Conservation (phyloP, 2,797 vertebrate genomes). For the Gymnothorax reevesii region DNA sequence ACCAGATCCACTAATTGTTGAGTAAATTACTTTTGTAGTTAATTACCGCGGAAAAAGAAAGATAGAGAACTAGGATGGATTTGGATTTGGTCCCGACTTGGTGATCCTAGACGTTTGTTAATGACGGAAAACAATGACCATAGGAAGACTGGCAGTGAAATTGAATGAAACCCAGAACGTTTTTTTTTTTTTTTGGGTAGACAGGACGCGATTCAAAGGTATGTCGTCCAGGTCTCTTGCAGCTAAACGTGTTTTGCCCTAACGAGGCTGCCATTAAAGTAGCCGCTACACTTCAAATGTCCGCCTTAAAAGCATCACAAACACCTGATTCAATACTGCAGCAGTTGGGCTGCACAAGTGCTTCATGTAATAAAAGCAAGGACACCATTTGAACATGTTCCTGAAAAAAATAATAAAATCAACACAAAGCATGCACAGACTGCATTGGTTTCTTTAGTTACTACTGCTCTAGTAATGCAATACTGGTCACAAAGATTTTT, state of each 20-base stretch:
- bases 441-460: background rate
- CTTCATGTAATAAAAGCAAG: background rate
- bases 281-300: background rate
- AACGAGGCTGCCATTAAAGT: background rate
- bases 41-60: too few species aligned
- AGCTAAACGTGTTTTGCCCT: background rate
- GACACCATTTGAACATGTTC: background rate
- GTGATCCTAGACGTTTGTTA: background rate
- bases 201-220: background rate
- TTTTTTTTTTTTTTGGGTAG: background rate
- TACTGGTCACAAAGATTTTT: too few species aligned
- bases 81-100: too few species aligned
- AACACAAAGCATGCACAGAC: background rate
- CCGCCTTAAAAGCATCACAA: background rate
- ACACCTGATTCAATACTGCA: background rate
- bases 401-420: background rate
- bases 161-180: background rate
- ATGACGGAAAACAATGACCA: background rate
- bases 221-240: background rate
- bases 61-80: too few species aligned
- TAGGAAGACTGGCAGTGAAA: background rate
- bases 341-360: background rate
- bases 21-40: too few species aligned
- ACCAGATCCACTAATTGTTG: too few species aligned
- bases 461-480: too few species aligned